Evolutionary conservation across 2,113 vertebrate species (phyloP), one percentile per base, ranked within the genome.

Genomic region (Cyanistes caeruleus): DNA sequence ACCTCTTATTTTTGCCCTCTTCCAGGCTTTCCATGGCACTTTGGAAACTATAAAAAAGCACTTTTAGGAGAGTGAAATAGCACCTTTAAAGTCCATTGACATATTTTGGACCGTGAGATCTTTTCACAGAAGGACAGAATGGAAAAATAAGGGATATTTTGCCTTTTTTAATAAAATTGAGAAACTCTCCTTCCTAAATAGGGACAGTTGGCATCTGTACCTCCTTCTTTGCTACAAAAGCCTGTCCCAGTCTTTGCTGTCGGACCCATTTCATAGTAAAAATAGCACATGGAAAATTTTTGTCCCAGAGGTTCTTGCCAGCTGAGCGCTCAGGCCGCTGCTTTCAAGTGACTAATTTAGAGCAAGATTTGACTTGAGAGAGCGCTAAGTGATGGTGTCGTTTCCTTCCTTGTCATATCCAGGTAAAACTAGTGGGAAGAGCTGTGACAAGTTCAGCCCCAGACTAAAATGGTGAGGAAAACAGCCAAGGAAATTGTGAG

Each of bases 271-370:
- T 88, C 35, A 5, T 30, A 91, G 87, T 89, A 96, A 94, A 97
- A 96, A 96, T 94, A 96, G 93, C 95, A 15, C 76, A 96, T 94
- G 97, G 90, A 97, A 97, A 96, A 96, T 95, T 96, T 96, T 96
- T 97, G 93, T 96, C 96, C 96, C 89, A 73, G 93, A 94, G 82
- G 84, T 93, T 90, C 90, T 93, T 97, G 96, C 96, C 97, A 97
- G 89, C 91, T 83, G 88, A 95, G 68, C 24, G 70, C 95, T 90
- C 1, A 33, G 12, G 67, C 87, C 28, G 43, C 8, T 85, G 83
- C 87, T 96, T 97, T 73, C 85, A 85, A 89, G 86, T 63, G 84
- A 74, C 80, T 62, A 33, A 93, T 95, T 93, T 49, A 84, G 95
- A 95, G 86, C 44, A 55, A 86, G 90, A 58, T 62, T 65, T 2